Evolutionary conservation across 2,888 invertebrate genomes (phyloP).

Genomic region (Tineola bisselliella): DNA sequence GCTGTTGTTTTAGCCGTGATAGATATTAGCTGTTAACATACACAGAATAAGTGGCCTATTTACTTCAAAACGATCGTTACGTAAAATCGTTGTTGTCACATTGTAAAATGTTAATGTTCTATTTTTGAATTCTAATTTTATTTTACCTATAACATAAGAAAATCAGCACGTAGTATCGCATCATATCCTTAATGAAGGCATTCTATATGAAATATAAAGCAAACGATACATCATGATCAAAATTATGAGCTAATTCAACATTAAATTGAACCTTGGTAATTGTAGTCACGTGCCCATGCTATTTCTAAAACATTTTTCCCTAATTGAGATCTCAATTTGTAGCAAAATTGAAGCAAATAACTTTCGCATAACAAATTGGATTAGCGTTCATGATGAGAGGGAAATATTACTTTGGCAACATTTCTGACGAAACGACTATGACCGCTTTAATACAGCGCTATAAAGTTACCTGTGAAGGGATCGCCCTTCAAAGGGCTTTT

Average conservation of each 20-base stretch:
- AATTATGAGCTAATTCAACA: no score
- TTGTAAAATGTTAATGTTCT: neutral
- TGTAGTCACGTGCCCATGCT: no score
- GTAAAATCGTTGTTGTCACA: neutral
- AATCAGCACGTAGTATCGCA: no score
- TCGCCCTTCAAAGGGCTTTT: constrained; percentile 41
- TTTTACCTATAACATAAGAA: no score
- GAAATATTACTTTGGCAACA: neutral
- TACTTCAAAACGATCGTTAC: neutral
- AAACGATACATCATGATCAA: no score
- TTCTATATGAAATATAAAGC: no score
- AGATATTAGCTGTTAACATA: constrained; percentile 2
- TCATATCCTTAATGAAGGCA: no score
- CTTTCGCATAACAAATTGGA: neutral
- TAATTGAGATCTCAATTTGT: constrained; percentile 2
- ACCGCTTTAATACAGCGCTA: constrained; percentile 47
- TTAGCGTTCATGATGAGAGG: neutral
- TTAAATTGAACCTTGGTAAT: no score
- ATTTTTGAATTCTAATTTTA: neutral
- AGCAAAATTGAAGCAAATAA: neutral
- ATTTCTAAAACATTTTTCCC: neutral
- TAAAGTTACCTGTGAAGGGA: constrained; percentile 54
- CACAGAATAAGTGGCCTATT: neutral
- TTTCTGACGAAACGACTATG: constrained; percentile 18
- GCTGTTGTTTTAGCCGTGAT: neutral